phyloP scores from a whole-genome alignment of 1,140 invertebrate species.

The Megalonaias nervosa region DNA sequence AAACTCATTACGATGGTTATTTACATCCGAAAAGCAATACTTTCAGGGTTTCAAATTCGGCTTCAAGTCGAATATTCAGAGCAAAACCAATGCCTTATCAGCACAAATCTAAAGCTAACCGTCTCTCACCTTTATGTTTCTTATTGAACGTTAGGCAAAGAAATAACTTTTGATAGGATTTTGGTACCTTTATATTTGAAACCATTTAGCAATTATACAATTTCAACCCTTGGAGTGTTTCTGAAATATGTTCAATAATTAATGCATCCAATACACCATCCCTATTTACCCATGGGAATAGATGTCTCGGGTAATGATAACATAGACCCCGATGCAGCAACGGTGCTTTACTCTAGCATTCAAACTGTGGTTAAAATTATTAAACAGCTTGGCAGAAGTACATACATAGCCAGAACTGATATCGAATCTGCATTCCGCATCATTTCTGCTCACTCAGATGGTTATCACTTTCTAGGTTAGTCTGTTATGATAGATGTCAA shows the following conservation, averaged over 20 bases:
- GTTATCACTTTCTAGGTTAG: constrained; percentile 8
- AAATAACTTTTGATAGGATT: constrained; percentile 4
- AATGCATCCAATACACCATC: constrained; percentile 17
- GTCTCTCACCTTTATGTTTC: neutral
- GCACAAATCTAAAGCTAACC: constrained; percentile 15
- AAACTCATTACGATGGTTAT: too few relatives aligned
- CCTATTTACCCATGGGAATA: constrained; percentile 11
- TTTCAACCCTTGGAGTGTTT: constrained; percentile 22
- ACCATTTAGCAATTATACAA: neutral
- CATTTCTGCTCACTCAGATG: constrained; percentile 5
- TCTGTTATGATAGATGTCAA: constrained; percentile 5
- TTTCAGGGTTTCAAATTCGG: constrained; percentile 6
- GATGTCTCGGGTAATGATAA: constrained; percentile 17
- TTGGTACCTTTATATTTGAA: neutral
- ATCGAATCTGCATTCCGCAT: constrained; percentile 15
- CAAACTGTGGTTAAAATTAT: constrained; percentile 16
- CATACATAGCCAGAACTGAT: constrained; percentile 3
- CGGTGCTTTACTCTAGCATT: constrained; percentile 9
- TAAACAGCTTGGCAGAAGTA: neutral
- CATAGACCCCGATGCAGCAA: constrained; percentile 2
- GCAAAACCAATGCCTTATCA: neutral
- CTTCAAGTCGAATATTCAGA: constrained; percentile 4
- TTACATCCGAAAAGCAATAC: neutral
- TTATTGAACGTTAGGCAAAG: constrained; percentile 1
- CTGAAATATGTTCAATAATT: neutral